A percentile compares a stretch with the other conserved stretches of the same genome.
These are phyloP conservation scores for Tylochromis polylepis DNA, from an alignment of 2,113 vertebrate genomes.

Conservation along the genomic window DNA sequence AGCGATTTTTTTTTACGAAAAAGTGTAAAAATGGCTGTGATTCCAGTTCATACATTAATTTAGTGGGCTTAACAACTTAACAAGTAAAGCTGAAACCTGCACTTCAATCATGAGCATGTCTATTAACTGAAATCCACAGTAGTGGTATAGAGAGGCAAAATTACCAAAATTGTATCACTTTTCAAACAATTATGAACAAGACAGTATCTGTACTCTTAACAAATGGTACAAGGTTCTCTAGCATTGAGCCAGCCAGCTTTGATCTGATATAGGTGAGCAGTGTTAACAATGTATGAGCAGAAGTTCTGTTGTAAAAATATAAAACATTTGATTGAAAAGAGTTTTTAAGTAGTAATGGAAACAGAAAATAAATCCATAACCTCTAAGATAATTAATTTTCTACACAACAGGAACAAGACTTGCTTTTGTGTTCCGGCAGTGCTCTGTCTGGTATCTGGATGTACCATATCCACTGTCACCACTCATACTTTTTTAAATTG, in stretches of 20 bases:
- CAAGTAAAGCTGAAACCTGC: neutral
- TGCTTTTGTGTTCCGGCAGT: neutral
- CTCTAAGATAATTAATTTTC: fast-evolving
- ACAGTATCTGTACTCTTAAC: neutral
- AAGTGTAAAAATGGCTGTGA: neutral
- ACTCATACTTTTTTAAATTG: neutral
- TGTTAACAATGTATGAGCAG: too few relatives aligned
- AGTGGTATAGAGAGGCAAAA: neutral
- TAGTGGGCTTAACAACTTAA: too few relatives aligned
- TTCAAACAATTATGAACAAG: neutral
- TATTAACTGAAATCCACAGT: neutral
- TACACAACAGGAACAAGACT: fast-evolving
- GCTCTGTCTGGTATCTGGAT: neutral
- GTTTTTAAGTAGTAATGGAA: neutral
- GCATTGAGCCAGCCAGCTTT: fast-evolving
- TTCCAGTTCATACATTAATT: neutral
- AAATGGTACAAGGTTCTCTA: neutral
- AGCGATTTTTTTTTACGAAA: neutral
- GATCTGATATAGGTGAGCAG: fast-evolving
- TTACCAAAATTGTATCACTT: neutral
- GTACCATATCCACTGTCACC: neutral
- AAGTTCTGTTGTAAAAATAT: neutral
- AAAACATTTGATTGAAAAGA: neutral
- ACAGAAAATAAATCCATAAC: fast-evolving
- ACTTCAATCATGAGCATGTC: neutral